Base-by-base conservation (phyloP, 2,888 invertebrate genomes). In the Volucella inanis region DNA sequence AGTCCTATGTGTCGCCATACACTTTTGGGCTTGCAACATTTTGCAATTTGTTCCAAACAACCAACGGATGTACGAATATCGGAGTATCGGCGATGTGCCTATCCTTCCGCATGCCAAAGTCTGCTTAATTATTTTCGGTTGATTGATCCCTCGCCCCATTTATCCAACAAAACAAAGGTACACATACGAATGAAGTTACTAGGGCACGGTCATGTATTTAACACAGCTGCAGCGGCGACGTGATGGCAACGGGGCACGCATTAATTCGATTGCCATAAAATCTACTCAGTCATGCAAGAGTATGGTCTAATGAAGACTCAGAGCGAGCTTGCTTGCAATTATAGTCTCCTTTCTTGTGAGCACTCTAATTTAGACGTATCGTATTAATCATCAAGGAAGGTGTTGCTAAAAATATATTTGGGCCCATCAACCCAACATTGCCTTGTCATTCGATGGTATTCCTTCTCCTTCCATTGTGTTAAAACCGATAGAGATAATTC, bases 241-340 rank as follows among this genome's bases (percentile, higher is more conserved):
- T 31, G 50, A 10, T 50, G 18, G 62, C 41, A 47, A 18, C 39
- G 22, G 49, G 43, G 61, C 79, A 43, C 74, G 43, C 59, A 84
- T 79, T 84, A 79, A 84, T 76, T 84, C 71, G 71, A 76, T 80
- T 80, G 61, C 59, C 52, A 54, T 59, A 47, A 49, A 76, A 71
- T 61, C 57, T 71, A 70, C 75, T 71, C 43, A 79, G 57, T 57
- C 64, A 47, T 39, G 15, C 50, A 59, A 75, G 54, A 41, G 70
- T 61, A 70, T 79, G 15, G 71, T 75, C 57, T 50, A 75, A 79
- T 79, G 65, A 59, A 55, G 9, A 59, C 75, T 49, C 55, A 11
- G 65, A 52, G 52, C 10, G 41, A 15, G 61, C 50, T 50, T 14
- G 64, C 52, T 67, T 61, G 71, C 75, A 84, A 76, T 84, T 84